A percentile compares a stretch with the other conserved stretches of the same genome.
Conservation (phyloP, 2,888 invertebrate species). For the Biston stratarius region DNA sequence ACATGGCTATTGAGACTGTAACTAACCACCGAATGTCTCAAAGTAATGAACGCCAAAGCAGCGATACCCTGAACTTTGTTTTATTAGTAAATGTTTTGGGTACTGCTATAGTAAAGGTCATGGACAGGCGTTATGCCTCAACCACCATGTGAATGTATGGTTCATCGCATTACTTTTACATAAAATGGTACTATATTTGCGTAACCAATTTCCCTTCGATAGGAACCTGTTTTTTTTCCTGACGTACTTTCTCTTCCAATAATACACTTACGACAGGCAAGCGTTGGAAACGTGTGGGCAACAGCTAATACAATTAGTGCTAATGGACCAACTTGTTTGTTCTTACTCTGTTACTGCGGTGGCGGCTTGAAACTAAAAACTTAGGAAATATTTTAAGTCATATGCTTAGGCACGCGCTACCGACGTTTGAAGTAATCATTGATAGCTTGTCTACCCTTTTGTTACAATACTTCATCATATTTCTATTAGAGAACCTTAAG, state of each 20-base stretch:
- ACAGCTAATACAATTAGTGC: conserved; percentile 67
- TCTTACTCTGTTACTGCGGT: conserved; percentile 28
- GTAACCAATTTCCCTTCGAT: neutral
- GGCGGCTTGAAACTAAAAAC: conserved; percentile 9
- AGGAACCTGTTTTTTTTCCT: conserved; percentile 6
- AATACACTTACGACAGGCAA: conserved; percentile 29
- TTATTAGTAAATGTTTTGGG: no score
- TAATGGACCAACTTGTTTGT: conserved; percentile 64
- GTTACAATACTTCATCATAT: no score
- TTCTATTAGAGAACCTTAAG: no score
- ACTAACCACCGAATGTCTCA: no score
- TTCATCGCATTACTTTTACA: no score
- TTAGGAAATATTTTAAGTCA: conserved; percentile 7
- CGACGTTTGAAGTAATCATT: neutral
- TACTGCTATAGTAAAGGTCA: no score
- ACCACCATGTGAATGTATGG: no score
- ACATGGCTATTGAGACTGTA: no score
- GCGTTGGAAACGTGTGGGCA: conserved; percentile 41
- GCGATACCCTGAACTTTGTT: no score
- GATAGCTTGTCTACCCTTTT: neutral
- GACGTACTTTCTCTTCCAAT: conserved; percentile 21
- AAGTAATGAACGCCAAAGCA: no score
- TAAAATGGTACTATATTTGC: neutral
- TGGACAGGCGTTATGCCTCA: no score
- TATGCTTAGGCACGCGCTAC: conserved; percentile 15